Base-by-base conservation (phyloP, 53 echinoderm and acorn worm species). In the Pentamera pediparva region DNA sequence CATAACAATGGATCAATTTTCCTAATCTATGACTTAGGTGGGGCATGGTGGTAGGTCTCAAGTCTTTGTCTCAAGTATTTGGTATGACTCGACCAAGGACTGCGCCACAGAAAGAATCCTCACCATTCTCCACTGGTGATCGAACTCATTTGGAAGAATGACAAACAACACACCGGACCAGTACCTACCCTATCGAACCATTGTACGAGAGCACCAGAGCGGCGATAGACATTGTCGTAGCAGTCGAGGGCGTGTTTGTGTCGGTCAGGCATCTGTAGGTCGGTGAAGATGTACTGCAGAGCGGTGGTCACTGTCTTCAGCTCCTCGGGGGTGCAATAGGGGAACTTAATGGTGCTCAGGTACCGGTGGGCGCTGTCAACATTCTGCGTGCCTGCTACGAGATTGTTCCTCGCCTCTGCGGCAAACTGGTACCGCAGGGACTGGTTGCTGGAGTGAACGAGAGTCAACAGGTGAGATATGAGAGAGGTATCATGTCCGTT, bases 131-230 rank as follows among this genome's bases (percentile, higher is more conserved):
- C n/a, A n/a, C n/a, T n/a, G n/a, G n/a, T n/a, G n/a, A n/a, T n/a
- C n/a, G n/a, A n/a, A n/a, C n/a, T n/a, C n/a, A n/a, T n/a, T n/a
- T n/a, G n/a, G n/a, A n/a, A n/a, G n/a, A n/a, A n/a, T n/a, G n/a
- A n/a, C 11, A 45, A 18, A 45, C 11, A 45, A 45, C 47, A 13
- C 25, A 17, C 25, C 12, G 12, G 31, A 2, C 9, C 26, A 0
- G 39, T 39, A 76, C 96, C 78, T 80, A 98, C 98, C 75, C 86
- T 84, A 56, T 91, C 92, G 86, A 92, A 98, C 98, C 98, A 98
- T 64, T 98, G 98, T 11, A 98, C 75, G 32, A 98, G 84, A 4
- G 92, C 92, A 25, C 83, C 78, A 21, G 86, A 76, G 22, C 98
- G 79, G 26, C 78, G 76, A 72, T 91, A 90, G 18, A 86, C 82